Conservation (phyloP, 1,140 invertebrate species). For the Sesamia nonagrioides region DNA sequence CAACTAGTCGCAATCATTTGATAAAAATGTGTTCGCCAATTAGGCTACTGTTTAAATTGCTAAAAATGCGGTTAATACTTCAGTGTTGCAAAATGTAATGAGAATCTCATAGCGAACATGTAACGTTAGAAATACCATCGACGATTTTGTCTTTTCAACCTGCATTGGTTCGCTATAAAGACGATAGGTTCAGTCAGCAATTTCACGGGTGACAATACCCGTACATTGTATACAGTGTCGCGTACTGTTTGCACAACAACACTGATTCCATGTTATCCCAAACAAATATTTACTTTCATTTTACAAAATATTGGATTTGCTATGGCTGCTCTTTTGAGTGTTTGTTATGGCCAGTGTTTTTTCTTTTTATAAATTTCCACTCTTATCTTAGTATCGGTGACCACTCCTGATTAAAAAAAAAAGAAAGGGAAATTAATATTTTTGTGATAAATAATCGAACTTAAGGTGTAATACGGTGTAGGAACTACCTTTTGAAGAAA, state of each 20-base stretch:
- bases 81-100: slow-evolving; percentile 12
- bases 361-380: not conserved
- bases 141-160: slow-evolving; percentile 16
- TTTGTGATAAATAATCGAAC: no score
- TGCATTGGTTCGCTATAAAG: slow-evolving; percentile 46
- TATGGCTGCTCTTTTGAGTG: slow-evolving; percentile 9
- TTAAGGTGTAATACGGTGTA: no score
- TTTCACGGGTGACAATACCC: slow-evolving; percentile 2
- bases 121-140: slow-evolving; percentile 20
- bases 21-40: no score
- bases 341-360: not conserved
- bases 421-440: no score
- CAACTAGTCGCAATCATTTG: no score
- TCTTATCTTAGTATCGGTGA: no score
- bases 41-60: no score
- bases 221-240: slow-evolving; percentile 30
- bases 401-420: no score
- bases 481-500: no score
- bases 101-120: slow-evolving; percentile 10
- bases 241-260: slow-evolving; percentile 44
- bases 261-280: slow-evolving; percentile 58
- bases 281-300: slow-evolving; percentile 65
- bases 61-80: no score
- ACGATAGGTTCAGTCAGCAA: slow-evolving; percentile 35
- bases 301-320: slow-evolving; percentile 50